Base-by-base conservation (phyloP, 1,140 invertebrate genomes). In the Cylas formicarius region DNA sequence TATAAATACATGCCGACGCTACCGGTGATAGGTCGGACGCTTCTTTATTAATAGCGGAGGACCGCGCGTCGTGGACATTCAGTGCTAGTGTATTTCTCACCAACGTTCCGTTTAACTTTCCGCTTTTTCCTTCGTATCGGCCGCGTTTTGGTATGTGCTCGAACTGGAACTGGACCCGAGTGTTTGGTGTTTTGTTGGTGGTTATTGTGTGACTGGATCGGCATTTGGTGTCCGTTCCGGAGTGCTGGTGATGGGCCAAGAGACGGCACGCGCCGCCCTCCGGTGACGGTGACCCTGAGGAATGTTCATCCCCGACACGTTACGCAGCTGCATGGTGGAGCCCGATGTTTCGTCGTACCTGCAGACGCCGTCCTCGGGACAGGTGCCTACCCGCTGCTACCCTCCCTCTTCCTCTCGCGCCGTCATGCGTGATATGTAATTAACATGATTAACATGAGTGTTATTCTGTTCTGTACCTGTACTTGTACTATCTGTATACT, bases 271-370 rank as follows among this genome's bases (percentile, higher is more conserved):
- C 44, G 53, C 42, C 40, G 52, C 49, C 51, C 40, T 54, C 44
- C 51, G 53, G 60, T 62, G 58, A 60, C 53, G 49, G 57, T 50
- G 48, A 52, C 51, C 66, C 51, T 63, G 70, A 75, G 77, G 75
- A 73, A 84, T 84, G 81, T 84, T 83, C 70, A 82, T 84, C 75
- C 81, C 81, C 65, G 82, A 84, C 62, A 76, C 79, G 58, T 70
- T 84, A 61, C 78, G 81, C 70, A 83, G 80, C 77, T 84, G 81
- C 73, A 84, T 84, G 82, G 80, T 84, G 73, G 81, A 84, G 74
- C 81, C 81, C 69, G 82, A 84, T 80, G 81, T 84, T 62, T 82
- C 81, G 63, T 81, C 81, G 61, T 84, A 84, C 70, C 78, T 84
- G 61, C 82, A 84, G 71, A 80, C 81, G 67, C 81, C 82, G 70